These are phyloP conservation scores for Octodon degus DNA, from an alignment of 2,113 vertebrate genomes.

Conservation along the genomic window DNA sequence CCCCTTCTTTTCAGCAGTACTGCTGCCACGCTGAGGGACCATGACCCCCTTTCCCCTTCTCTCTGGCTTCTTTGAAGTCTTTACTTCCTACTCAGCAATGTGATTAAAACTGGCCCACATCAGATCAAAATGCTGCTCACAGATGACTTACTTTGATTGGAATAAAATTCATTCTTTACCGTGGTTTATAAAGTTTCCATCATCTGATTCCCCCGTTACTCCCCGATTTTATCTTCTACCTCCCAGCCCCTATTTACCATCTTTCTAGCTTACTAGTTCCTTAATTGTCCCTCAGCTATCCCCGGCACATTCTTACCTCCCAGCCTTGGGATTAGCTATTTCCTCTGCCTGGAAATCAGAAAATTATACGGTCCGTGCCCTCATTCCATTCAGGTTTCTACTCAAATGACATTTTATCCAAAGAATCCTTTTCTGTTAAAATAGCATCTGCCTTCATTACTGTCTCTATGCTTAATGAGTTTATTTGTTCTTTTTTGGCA, in stretches of 20 bases:
- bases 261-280: background rate
- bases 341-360: constrained; percentile 46
- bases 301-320: background rate
- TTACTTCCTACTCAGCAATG: constrained; percentile 33
- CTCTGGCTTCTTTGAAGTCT: constrained; percentile 21
- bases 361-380: background rate
- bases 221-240: background rate
- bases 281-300: background rate
- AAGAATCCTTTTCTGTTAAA: constrained; percentile 17
- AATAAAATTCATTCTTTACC: constrained; percentile 33
- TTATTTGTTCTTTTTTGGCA: constrained; percentile 52
- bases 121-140: constrained; percentile 36
- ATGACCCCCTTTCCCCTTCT: background rate
- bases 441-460: constrained; percentile 26
- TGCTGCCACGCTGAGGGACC: background rate
- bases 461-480: background rate
- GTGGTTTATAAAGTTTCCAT: background rate
- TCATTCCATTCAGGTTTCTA: constrained; percentile 25
- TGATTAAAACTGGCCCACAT: constrained; percentile 55
- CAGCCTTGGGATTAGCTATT: constrained; percentile 26
- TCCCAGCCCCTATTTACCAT: background rate
- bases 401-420: constrained; percentile 9
- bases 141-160: background rate
- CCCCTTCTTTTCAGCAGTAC: background rate
- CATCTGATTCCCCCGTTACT: background rate